phyloP scores from a whole-genome alignment of 1,140 invertebrate species.

The Globodera ellingtonae region DNA sequence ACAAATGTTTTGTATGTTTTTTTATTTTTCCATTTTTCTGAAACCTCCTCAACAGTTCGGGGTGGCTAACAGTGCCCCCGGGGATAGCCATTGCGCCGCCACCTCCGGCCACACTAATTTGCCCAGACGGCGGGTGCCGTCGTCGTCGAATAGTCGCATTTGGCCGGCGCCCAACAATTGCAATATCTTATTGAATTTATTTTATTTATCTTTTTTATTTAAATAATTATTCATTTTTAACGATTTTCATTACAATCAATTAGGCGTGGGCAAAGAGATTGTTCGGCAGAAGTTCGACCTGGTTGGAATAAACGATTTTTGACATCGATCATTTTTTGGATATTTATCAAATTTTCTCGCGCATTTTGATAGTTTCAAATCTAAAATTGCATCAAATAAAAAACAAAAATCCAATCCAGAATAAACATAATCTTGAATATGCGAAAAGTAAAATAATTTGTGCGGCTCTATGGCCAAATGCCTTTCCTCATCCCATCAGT shows the following conservation, averaged over 20 bases:
- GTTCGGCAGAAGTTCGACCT: constrained; percentile 12
- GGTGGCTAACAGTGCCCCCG: constrained; percentile 71
- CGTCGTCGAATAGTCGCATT: constrained; percentile 26
- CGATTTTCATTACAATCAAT: constrained; percentile 19
- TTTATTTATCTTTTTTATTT: neutral
- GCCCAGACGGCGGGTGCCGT: constrained; percentile 66
- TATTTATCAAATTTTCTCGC: neutral
- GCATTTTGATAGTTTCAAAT: neutral
- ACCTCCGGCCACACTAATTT: neutral
- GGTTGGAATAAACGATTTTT: constrained; percentile 20
- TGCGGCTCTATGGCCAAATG: neutral
- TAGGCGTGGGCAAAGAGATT: constrained; percentile 21
- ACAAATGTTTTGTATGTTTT: neutral
- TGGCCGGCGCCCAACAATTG: constrained; percentile 86
- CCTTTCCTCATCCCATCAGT: neutral
- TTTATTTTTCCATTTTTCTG: constrained; percentile 1
- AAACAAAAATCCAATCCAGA: neutral
- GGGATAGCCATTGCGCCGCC: constrained; percentile 19
- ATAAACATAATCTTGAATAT: neutral
- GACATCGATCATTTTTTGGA: constrained; percentile 10
- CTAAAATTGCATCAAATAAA: neutral
- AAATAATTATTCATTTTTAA: neutral
- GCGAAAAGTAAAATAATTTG: neutral
- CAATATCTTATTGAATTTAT: constrained; percentile 69
- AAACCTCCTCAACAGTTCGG: constrained; percentile 80